Evolutionary conservation across 2,797 vertebrate species (phyloP).

Genomic region (Myripristis jacobus): DNA sequence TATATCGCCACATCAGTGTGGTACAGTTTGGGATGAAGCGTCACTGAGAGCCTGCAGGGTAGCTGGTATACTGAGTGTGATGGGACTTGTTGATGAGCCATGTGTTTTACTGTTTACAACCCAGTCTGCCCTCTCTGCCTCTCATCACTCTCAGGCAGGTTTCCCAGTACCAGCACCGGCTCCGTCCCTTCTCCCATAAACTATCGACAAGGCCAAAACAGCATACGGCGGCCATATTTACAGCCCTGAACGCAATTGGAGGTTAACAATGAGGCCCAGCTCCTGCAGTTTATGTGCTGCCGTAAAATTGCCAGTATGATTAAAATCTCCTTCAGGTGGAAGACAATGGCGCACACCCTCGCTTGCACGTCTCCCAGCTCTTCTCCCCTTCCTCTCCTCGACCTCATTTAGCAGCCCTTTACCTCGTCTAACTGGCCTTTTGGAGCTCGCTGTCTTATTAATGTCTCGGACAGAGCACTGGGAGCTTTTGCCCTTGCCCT

Average conservation of each 20-base stretch:
- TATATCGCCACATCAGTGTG: too few relatives aligned
- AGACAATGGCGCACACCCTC: conserved; percentile 62
- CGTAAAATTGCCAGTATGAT: conserved; percentile 80
- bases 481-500: background rate
- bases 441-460: conserved; percentile 34
- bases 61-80: conserved; percentile 20
- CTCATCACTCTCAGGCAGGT: conserved; percentile 64
- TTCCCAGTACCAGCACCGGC: conserved; percentile 45
- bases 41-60: background rate
- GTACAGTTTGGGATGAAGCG: background rate
- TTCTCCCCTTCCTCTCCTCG: background rate
- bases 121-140: conserved; percentile 43
- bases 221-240: conserved; percentile 77
- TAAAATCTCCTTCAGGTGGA: conserved; percentile 77
- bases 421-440: conserved; percentile 49
- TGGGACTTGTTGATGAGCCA: conserved; percentile 47
- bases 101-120: conserved; percentile 79
- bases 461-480: conserved; percentile 9
- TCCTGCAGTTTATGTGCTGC: conserved; percentile 72
- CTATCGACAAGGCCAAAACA: conserved; percentile 72
- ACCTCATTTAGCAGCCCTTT: too few relatives aligned
- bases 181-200: conserved; percentile 72
- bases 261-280: conserved; percentile 81
- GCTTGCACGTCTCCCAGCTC: conserved; percentile 31
- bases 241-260: conserved; percentile 76